Evolutionary conservation across 2,113 vertebrate genomes (phyloP), one percentile per base, ranked within the genome.

Genomic region (Alligator sinensis): DNA sequence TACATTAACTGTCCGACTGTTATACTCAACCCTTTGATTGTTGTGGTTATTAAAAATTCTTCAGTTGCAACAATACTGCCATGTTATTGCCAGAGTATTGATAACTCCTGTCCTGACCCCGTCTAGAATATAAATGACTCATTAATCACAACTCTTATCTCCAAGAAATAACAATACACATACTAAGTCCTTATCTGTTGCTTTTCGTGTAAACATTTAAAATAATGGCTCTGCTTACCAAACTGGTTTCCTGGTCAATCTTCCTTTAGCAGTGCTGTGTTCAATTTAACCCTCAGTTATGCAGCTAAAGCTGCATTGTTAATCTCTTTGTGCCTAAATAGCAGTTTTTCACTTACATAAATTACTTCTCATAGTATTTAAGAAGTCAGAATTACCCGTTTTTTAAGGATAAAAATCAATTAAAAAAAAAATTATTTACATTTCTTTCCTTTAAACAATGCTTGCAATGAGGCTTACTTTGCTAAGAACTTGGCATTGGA

Each of bases 1-100:
- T 95, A 88, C 94, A 93, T 95, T 95, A 96, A 92, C 90, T 80
- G 91, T 92, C 74, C 84, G 80, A 89, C 59, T 89, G 78, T 89
- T 93, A 79, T 61, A 34, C 91, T 91, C 77, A 86, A 83, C n/a
- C 11, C 88, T 93, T 77, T 92, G 77, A 90, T 88, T 94, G 88
- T 34, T 86, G 28, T 24, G 6, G n/a, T 89, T 82, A 95, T 92
- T 94, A 90, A 61, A 94, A 94, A 94, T 92, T 79, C 61, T 6
- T 24, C 34, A 25, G 70, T 34, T 70, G n/a, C 30, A 34, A 34
- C 30, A 12, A 70, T 70, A 47, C 47, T 25, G 55, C 85, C 77
- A 47, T 84, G 30, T 68, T 93, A 58, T 55, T 92, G 54, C 88
- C 90, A 38, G 63, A 95, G 83, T 89, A 93, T 83, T 91, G 91